These are phyloP conservation scores for Entelurus aequoreus DNA, from an alignment of 2,113 vertebrate genomes.

Conservation along the genomic window DNA sequence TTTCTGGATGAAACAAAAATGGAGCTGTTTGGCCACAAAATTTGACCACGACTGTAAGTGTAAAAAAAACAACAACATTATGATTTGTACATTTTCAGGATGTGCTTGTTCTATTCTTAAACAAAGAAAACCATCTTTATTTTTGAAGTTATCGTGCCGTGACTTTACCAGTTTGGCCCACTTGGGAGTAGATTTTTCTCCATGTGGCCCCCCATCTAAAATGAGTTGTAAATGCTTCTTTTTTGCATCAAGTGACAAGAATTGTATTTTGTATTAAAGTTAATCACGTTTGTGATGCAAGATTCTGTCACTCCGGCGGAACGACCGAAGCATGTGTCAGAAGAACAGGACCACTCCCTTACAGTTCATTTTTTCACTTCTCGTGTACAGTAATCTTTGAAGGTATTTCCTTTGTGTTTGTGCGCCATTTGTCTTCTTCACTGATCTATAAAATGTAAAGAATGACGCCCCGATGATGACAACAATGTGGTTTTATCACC, in stretches of 20 bases:
- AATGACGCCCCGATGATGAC: slow-evolving; percentile 10
- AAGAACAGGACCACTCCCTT: not conserved
- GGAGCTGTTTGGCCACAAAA: no score
- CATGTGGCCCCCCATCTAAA: no score
- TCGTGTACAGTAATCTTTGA: not conserved
- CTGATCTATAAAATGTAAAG: slow-evolving; percentile 8
- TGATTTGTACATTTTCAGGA: no score
- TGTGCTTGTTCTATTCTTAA: no score
- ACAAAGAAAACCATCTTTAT: no score
- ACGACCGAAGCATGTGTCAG: not conserved
- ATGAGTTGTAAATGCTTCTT: not conserved
- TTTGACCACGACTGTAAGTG: no score
- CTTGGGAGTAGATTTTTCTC: no score
- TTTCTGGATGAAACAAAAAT: no score
- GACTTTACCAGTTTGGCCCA: no score
- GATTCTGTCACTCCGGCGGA: slow-evolving; percentile 1
- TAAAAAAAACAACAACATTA: no score
- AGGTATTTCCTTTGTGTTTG: not conserved
- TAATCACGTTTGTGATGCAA: not conserved
- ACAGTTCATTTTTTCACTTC: not conserved
- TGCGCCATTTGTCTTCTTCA: not conserved
- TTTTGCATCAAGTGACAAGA: not conserved
- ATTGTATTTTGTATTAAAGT: not conserved
- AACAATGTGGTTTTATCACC: no score
- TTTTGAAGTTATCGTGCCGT: no score